Conservation (phyloP, 2,888 invertebrate genomes). For the Nebria salina region DNA sequence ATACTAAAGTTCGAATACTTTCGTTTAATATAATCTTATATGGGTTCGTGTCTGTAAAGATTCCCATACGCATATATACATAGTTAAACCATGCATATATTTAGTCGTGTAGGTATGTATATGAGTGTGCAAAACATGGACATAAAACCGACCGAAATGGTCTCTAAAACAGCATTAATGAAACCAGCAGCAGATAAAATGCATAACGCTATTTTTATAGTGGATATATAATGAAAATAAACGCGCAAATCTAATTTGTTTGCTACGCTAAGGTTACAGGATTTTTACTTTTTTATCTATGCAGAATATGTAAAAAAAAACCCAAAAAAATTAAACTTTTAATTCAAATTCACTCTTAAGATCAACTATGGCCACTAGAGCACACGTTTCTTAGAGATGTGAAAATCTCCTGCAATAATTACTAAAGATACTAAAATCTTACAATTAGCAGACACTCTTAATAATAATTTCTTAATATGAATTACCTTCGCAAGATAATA, state of each 20-base stretch:
- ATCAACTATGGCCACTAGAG: too few species aligned
- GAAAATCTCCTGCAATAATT: too few species aligned
- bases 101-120: background rate
- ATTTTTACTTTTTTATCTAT: background rate
- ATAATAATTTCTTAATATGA: too few species aligned
- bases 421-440: too few species aligned
- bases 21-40: background rate
- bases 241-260: conserved; percentile 39
- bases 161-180: conserved; percentile 43
- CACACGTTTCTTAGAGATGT: too few species aligned
- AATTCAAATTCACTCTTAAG: too few species aligned
- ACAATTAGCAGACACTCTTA: too few species aligned
- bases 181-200: conserved; percentile 45
- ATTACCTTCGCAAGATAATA: too few species aligned
- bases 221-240: conserved; percentile 46
- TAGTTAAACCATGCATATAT: too few species aligned
- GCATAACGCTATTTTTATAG: conserved; percentile 46
- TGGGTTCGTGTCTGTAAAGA: background rate
- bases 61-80: too few species aligned
- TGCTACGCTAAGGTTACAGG: conserved; percentile 8
- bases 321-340: too few species aligned
- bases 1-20: background rate
- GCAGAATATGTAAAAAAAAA: background rate
- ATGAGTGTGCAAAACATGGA: conserved; percentile 32
- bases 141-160: conserved; percentile 42